Conservation (phyloP, 2,888 invertebrate species). For the Drosophila peninsularis region DNA sequence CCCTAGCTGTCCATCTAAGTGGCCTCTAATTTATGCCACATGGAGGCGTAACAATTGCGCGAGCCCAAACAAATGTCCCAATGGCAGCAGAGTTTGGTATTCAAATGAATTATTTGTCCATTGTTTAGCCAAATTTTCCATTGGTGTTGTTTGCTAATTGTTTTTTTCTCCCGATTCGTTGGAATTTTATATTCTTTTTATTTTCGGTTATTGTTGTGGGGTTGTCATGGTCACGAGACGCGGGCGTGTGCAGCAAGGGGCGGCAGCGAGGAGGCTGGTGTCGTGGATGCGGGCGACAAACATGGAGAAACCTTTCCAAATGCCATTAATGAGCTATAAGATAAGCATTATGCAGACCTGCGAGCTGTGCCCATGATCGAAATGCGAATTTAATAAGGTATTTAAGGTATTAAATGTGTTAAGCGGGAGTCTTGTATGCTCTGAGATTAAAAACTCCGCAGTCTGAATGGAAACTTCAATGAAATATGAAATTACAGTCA, state of each 20-base stretch:
- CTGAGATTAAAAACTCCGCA: not conserved
- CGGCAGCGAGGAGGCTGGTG: not conserved
- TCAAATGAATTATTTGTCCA: conserved; percentile 48
- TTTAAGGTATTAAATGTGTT: not conserved
- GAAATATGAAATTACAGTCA: too few relatives aligned
- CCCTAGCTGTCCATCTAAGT: conserved; percentile 53
- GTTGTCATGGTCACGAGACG: conserved; percentile 42
- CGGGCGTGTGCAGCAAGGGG: conserved; percentile 29
- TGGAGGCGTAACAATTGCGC: conserved; percentile 64
- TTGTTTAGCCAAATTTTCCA: conserved; percentile 57
- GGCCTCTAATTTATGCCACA: conserved; percentile 74
- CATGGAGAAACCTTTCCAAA: conserved; percentile 15
- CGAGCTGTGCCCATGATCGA: not conserved
- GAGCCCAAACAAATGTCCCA: conserved; percentile 64
- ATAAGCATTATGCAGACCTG: conserved; percentile 7
- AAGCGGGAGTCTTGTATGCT: not conserved
- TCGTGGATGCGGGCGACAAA: conserved; percentile 40
- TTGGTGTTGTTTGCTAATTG: conserved; percentile 61
- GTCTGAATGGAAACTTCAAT: not conserved
- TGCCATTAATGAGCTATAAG: conserved; percentile 13
- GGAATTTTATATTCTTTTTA: conserved; percentile 19
- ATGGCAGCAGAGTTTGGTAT: conserved; percentile 32
- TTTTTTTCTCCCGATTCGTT: conserved; percentile 31
- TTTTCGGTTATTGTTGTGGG: conserved; percentile 17
- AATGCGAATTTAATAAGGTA: not conserved